Percentiles rank a stretch among this genome's conserved stretches.
Evolutionary conservation across 2,113 vertebrate species (phyloP).

Genomic region (Cacatua alba): DNA sequence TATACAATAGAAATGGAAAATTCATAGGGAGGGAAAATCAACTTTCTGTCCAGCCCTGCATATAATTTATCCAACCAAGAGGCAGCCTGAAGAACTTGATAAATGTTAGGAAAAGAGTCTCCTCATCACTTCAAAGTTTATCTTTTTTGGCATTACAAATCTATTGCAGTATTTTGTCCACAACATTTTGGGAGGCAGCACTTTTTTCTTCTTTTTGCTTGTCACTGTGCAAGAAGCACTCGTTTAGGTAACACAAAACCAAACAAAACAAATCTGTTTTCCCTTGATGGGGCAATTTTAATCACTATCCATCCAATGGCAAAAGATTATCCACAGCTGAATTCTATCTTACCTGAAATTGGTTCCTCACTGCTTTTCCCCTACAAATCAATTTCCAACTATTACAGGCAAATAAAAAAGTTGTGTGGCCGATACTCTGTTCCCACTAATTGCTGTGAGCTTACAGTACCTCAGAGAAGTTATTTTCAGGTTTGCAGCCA

Average conservation of each 20-base stretch:
- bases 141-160: not conserved
- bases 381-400: not conserved
- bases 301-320: not conserved
- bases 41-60: not conserved
- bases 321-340: not conserved
- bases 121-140: not conserved
- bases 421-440: not conserved
- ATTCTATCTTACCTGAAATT: not conserved
- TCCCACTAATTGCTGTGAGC: not conserved
- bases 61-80: not conserved
- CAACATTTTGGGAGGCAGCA: not conserved
- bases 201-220: not conserved
- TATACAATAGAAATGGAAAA: not conserved
- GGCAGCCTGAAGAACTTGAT: not conserved
- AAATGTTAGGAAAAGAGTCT: not conserved
- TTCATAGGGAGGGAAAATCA: not conserved
- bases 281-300: not conserved
- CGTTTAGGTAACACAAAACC: not conserved
- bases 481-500: constrained; percentile 13
- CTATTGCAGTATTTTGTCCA: not conserved
- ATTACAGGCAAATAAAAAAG: not conserved
- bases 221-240: not conserved
- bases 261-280: not conserved
- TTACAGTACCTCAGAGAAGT: not conserved
- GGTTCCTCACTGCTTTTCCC: not conserved